phyloP scores from a whole-genome alignment of 2,888 invertebrate genomes.

The Hipparchia semele region DNA sequence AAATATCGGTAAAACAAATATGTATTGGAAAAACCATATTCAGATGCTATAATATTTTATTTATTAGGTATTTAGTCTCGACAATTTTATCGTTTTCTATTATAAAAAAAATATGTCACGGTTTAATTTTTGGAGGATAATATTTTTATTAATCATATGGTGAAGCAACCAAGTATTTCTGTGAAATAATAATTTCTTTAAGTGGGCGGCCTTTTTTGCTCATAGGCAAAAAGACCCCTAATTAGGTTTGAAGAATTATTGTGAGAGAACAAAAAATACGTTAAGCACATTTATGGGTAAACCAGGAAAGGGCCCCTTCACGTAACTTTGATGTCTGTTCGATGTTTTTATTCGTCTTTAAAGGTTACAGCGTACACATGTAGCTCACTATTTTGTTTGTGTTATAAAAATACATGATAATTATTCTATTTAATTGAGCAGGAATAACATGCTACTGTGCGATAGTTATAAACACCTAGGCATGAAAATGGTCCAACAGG shows the following conservation, averaged over 20 bases:
- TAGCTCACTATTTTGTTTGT: neutral
- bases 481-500: too few species aligned
- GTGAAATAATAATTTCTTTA: neutral
- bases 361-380: slow-evolving; percentile 15
- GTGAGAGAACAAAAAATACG: slow-evolving; percentile 19
- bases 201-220: slow-evolving; percentile 21
- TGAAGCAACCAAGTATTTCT: neutral
- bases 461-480: neutral
- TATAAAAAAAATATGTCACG: too few species aligned
- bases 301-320: slow-evolving; percentile 9
- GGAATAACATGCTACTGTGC: neutral
- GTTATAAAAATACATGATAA: neutral
- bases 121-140: too few species aligned
- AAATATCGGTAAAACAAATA: too few species aligned
- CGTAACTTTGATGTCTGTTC: slow-evolving; percentile 7
- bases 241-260: slow-evolving; percentile 20
- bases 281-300: slow-evolving; percentile 13
- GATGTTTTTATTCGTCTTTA: slow-evolving; percentile 4
- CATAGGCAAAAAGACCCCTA: neutral
- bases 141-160: neutral
- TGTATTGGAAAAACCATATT: too few species aligned
- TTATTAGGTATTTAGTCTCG: too few species aligned
- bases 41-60: too few species aligned
- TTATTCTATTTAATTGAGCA: neutral
- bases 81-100: too few species aligned